Base-by-base conservation (phyloP, 2,888 invertebrate genomes). In the Byasa hedistus region DNA sequence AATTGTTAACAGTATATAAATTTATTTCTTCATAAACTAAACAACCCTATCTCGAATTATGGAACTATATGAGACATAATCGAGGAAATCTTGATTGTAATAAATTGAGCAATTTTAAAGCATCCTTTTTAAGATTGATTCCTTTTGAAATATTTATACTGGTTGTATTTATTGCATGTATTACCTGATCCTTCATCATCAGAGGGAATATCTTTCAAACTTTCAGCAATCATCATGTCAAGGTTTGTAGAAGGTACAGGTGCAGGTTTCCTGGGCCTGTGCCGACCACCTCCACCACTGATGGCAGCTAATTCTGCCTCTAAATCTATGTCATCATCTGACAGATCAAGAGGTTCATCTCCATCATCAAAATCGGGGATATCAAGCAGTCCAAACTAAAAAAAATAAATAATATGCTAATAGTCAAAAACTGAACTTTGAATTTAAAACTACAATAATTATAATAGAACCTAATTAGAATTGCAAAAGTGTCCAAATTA, bases 291-390 rank as follows among this genome's bases (percentile, higher is more conserved):
- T 44, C 78, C 78, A 0, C 88, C 87, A 32, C 82, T 83, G 67
- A 98, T 93, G 0, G 96, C 96, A 48, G 95, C 94, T 71, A 98
- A 86, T 84, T 98, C 98, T 0, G 97, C 97, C 83, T 98, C 98
- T 70, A 98, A 89, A 79, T 97, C 97, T 68, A 95, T 94, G 79
- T 98, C 97, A 74, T 93, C 94, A 76, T 93, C 93, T 65, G 93
- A 93, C 52, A 91, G 77, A 69, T 87, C 91, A 72, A 85, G 87
- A 15, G 84, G 87, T 32, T 91, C 93, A 61, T 93, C 91, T 74
- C 93, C 93, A 71, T 85, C 85, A 55, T 89, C 84, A 57, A 87
- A 87, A 75, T 93, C 92, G 27, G 95, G 94, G 68, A 96, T 93
- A 80, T 96, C 95, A 76, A 96, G 93, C 64, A 96, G 89, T 4